Evolutionary conservation across 2,888 invertebrate species (phyloP), one percentile per base, ranked within the genome.

Genomic region (Macrosoma leucophasiata): DNA sequence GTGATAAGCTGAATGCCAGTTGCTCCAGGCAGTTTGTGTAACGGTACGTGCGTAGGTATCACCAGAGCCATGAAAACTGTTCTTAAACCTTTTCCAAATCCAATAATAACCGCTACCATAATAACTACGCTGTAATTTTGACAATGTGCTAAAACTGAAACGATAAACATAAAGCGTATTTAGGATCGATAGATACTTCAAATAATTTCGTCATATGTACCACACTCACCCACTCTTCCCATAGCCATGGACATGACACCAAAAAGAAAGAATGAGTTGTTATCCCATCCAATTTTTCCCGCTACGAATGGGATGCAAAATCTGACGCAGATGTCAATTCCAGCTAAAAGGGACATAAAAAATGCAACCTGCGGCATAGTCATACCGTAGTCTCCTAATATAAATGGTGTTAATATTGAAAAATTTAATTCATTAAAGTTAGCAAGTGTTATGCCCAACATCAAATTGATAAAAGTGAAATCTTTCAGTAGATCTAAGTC

Each of bases 51-150:
- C 0, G 88, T 87, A 2, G 91, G 91, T 50, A 92, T 90, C 7
- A 91, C 90, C 3, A 92, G 65, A 0, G 90, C 89, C 88, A 91
- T 90, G 53, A 91, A 91, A 4, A 92, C 89, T 3, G 91, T 91
- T 33, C 91, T 76, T 1, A 92, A 62, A 0, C 89, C 91, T 69
- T 91, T 92, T 11, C 90, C 90, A 36, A 89, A 85, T 0, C 92
- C 92, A 41, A 91, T 88, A 43, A 90, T 84, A 1, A 88, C 84
- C 15, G 90, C 89, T 8, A 90, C 86, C 9, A 82, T 43, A 13
- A 91, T 57, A 1, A 89, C 79, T 1, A 88, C 67, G 7, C 59
- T 52, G 55, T 86, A 89, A 7, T 84, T 79, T 43, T 87, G 86
- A 15, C 87, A 85, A 51, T 88, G 86, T 2, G 91, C 88, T 35